Percentiles rank a stretch among this genome's conserved stretches.
These are phyloP conservation scores for Calephelis perditalis DNA, from an alignment of 2,888 invertebrate genomes.

Conservation along the genomic window DNA sequence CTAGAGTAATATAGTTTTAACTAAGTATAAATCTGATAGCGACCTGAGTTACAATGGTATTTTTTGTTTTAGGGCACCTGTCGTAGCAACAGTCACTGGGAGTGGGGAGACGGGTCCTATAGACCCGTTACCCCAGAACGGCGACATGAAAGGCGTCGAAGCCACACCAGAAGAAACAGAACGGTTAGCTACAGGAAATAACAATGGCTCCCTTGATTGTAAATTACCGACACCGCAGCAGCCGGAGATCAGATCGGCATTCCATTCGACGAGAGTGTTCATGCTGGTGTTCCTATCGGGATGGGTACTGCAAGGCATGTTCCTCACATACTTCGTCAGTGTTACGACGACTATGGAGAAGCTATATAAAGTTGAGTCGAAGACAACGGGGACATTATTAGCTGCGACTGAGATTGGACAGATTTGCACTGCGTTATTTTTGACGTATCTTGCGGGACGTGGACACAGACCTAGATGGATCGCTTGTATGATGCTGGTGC, in stretches of 20 bases:
- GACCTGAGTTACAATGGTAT: constrained; percentile 17
- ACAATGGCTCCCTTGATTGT: constrained; percentile 87
- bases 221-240: constrained; percentile 81
- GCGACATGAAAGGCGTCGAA: constrained; percentile 71
- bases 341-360: constrained; percentile 96
- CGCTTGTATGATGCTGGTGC: constrained; percentile 93
- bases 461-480: constrained; percentile 97
- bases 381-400: constrained; percentile 92
- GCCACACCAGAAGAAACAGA: constrained; percentile 73
- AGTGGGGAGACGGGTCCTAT: constrained; percentile 59
- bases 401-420: constrained; percentile 96
- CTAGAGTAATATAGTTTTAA: no score
- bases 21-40: no score
- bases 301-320: constrained; percentile 94
- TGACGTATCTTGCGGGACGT: constrained; percentile 94
- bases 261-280: constrained; percentile 93
- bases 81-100: constrained; percentile 51
- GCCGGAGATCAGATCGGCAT: constrained; percentile 81
- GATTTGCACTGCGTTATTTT: constrained; percentile 90
- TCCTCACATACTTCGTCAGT: constrained; percentile 95
- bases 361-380: constrained; percentile 93
- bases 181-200: constrained; percentile 71
- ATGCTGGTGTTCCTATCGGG: constrained; percentile 92
- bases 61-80: constrained; percentile 59
- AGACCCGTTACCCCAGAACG: constrained; percentile 58